Evolutionary conservation across 2,888 invertebrate species (phyloP), one percentile per base, ranked within the genome.

Genomic region (Acleris sparsana): DNA sequence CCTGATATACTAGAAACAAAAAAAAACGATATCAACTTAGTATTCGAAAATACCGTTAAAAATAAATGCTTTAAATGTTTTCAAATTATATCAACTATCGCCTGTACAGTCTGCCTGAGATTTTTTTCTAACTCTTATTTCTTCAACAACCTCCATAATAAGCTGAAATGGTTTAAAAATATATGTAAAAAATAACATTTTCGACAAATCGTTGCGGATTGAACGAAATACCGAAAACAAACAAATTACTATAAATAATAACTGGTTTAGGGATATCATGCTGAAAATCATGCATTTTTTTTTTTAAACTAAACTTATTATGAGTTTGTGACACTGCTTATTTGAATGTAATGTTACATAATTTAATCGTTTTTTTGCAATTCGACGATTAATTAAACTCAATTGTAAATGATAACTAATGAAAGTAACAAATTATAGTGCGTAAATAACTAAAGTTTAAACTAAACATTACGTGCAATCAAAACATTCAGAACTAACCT

Each of bases 401-500:
- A 6, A 46, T 46, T 17, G 17, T n/a, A n/a, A n/a, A n/a, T 46
- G 3, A 6, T 17, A 46, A 46, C n/a, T n/a, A 46, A 17, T n/a
- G 4, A 7, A 46, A n/a, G 17, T n/a, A 17, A 46, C 16, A 6
- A 46, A 46, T 17, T n/a, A 46, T 17, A 6, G 46, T 46, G 46
- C n/a, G 20, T 9, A 44, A 22, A 22, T 16, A 22, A 25, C 16
- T 39, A 39, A 39, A 39, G 49, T 16, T n/a, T n/a, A 22, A 18
- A 22, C 44, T 60, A 51, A 51, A 39, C 16, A 55, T 55, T 56
- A 65, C 44, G 55, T 65, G 55, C 51, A 56, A 61, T 86, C 80
- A 75, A 88, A 89, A 94, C 51, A 56, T 56, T 86, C 80, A 75
- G 88, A 89, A 94, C 95, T 95, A 92, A 98, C 98, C 96, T 97